phyloP scores from a whole-genome alignment of 53 echinoderm and acorn worm genomes.

The Arbacia lixula region DNA sequence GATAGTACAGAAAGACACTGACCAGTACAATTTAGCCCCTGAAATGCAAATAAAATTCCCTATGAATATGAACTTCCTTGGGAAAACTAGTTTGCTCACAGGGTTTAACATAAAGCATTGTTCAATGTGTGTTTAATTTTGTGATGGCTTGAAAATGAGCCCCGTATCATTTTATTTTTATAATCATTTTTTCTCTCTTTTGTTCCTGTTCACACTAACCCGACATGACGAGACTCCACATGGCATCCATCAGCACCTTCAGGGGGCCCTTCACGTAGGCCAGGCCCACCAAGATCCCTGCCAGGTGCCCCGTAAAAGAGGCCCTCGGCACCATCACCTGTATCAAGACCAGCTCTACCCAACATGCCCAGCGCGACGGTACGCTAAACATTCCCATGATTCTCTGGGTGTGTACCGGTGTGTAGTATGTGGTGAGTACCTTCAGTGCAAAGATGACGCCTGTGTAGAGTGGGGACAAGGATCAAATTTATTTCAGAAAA shows the following conservation, averaged over 20 bases:
- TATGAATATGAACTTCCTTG: no score
- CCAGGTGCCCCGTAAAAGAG: conserved; percentile 95
- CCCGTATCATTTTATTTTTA: no score
- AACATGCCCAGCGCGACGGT: conserved; percentile 94
- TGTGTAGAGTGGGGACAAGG: no score
- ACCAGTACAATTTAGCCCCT: no score
- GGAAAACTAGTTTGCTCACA: no score
- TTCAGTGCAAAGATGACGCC: conserved; percentile 96
- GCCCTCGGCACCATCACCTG: conserved; percentile 87
- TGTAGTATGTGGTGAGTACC: conserved; percentile 86
- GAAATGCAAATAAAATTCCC: no score
- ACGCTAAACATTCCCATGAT: conserved; percentile 92
- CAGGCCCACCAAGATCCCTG: conserved; percentile 92
- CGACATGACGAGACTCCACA: conserved; percentile 31
- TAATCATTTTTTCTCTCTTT: no score
- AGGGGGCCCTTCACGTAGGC: conserved; percentile 92
- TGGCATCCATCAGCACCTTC: conserved; percentile 80
- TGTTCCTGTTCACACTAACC: not conserved
- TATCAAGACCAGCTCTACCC: conserved; percentile 93
- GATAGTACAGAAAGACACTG: no score
- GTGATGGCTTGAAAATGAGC: no score
- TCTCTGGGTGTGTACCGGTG: conserved; percentile 81
- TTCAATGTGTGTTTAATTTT: no score
- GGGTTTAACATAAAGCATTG: no score
- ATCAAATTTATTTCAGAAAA: not conserved